A percentile compares a stretch with the other conserved stretches of the same genome.
Evolutionary conservation across 2,113 vertebrate species (phyloP).

Genomic region (Oreochromis aureus): DNA sequence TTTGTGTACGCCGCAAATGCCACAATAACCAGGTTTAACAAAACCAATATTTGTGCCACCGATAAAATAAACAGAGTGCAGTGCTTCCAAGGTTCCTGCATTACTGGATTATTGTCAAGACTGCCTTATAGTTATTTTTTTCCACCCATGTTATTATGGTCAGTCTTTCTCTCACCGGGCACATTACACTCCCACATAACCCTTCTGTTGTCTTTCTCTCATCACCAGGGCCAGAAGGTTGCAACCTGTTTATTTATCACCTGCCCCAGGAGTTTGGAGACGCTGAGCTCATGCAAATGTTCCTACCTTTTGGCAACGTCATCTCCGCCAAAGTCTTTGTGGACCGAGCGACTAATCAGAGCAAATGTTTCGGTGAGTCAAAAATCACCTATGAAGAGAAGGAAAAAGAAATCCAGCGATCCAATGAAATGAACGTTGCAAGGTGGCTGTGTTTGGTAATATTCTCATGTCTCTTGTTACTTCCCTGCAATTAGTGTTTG

Average conservation of each 20-base stretch:
- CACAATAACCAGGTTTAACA: not conserved
- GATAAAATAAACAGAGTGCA: not conserved
- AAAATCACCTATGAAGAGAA: not conserved
- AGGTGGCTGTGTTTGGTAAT: conserved; percentile 31
- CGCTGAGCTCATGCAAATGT: conserved; percentile 96
- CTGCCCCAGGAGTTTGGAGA: conserved; percentile 99
- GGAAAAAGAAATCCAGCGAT: not conserved
- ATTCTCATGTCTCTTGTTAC: conserved; percentile 19
- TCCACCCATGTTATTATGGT: not conserved
- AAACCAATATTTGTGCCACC: not conserved
- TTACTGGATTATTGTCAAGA: not conserved
- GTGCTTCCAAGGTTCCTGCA: not conserved
- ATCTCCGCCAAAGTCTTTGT: conserved; percentile 99
- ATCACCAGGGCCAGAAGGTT: conserved; percentile 91
- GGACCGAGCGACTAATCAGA: conserved; percentile 98
- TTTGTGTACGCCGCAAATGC: not conserved
- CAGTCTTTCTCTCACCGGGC: not conserved
- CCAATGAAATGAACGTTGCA: not conserved
- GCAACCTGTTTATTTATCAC: conserved; percentile 99
- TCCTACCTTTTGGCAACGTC: conserved; percentile 96
- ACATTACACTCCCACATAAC: conserved; percentile 25
- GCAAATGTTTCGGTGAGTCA: conserved; percentile 97
- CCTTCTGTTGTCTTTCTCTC: conserved; percentile 46
- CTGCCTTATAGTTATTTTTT: conserved; percentile 8
- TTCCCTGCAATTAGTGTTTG: conserved; percentile 45